These are phyloP conservation scores for Zelleria hepariella DNA, from an alignment of 2,888 invertebrate species.

Conservation along the genomic window DNA sequence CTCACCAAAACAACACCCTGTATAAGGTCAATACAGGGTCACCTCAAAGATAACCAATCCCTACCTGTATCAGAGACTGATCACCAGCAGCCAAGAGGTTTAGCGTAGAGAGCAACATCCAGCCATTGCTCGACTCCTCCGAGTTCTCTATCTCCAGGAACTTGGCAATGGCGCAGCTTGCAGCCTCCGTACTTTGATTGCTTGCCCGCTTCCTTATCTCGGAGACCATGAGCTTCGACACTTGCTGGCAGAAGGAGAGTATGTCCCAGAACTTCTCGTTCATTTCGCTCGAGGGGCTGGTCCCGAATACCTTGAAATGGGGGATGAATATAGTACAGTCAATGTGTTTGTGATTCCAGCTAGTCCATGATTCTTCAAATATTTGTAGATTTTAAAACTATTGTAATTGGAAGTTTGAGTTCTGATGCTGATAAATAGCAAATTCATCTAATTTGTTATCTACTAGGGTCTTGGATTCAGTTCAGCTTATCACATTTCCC, in stretches of 20 bases:
- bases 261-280: constrained; percentile 98
- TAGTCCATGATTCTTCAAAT: no score
- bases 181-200: constrained; percentile 95
- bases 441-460: no score
- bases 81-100: constrained; percentile 94
- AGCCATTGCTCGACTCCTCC: constrained; percentile 95
- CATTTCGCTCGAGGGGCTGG: constrained; percentile 95
- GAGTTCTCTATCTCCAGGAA: constrained; percentile 96
- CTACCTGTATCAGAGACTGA: constrained; percentile 88
- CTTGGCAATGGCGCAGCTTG: constrained; percentile 96
- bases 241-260: constrained; percentile 93
- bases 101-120: constrained; percentile 93
- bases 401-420: no score
- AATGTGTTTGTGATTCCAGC: no score
- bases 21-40: no score
- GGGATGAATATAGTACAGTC: neutral
- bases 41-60: constrained; percentile 5
- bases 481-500: neutral
- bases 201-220: constrained; percentile 96
- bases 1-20: neutral
- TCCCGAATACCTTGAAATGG: constrained; percentile 89
- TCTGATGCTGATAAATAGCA: no score
- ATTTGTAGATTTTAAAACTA: no score
- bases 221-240: constrained; percentile 95
- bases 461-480: no score